phyloP scores from a whole-genome alignment of 2,113 vertebrate genomes.

The Scopus umbretta region DNA sequence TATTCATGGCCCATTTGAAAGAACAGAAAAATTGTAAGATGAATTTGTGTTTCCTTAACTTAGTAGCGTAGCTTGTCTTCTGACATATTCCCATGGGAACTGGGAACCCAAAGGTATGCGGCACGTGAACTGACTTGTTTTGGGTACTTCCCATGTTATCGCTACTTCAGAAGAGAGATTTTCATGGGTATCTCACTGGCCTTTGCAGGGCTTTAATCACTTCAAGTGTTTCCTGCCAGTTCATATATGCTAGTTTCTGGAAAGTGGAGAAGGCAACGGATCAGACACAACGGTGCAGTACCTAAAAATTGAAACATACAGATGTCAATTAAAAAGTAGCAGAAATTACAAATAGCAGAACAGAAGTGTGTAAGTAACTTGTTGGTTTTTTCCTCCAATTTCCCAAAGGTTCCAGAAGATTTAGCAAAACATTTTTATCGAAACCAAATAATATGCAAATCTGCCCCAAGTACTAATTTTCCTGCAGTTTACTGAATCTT shows the following conservation, averaged over 20 bases:
- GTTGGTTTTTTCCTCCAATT: rapidly evolving
- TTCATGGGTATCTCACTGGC: background rate
- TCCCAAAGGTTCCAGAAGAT: background rate
- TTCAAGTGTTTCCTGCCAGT: background rate
- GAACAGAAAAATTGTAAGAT: background rate
- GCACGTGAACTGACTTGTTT: background rate
- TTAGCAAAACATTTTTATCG: background rate
- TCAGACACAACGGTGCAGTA: background rate
- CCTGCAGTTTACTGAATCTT: background rate
- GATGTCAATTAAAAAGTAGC: background rate
- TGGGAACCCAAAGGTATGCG: background rate
- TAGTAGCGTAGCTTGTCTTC: background rate
- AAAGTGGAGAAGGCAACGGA: background rate
- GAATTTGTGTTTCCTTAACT: background rate
- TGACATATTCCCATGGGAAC: background rate
- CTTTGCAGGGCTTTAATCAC: background rate
- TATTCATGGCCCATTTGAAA: background rate
- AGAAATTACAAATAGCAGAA: background rate
- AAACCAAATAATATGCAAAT: background rate
- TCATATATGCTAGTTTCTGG: background rate
- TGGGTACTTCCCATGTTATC: background rate
- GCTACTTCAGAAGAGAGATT: background rate
- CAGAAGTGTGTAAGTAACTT: rapidly evolving
- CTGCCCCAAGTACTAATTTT: background rate
- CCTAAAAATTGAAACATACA: rapidly evolving